These are phyloP conservation scores for Vulpes vulpes DNA, from an alignment of 2,113 vertebrate species.

Conservation along the genomic window DNA sequence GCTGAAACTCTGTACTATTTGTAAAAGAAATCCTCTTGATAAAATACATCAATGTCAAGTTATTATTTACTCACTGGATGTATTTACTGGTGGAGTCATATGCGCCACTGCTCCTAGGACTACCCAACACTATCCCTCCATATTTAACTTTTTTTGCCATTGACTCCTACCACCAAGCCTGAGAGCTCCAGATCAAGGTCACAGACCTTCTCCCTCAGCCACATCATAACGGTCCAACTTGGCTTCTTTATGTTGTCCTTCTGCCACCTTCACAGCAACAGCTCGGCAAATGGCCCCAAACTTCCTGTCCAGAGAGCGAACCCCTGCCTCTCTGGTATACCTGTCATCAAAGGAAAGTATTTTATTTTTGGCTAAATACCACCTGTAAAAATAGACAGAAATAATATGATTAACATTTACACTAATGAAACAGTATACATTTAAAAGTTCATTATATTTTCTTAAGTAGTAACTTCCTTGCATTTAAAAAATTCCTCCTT, in stretches of 20 bases:
- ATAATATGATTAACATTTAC: background rate
- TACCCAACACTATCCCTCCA: background rate
- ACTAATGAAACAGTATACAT: background rate
- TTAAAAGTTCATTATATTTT: background rate
- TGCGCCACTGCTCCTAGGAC: background rate
- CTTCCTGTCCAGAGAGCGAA: conserved; percentile 97
- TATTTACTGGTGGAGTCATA: background rate
- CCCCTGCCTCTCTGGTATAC: conserved; percentile 97
- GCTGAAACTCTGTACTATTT: background rate
- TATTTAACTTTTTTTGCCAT: rapidly evolving
- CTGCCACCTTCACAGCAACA: conserved; percentile 97
- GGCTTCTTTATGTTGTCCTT: conserved; percentile 91
- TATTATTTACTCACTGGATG: background rate
- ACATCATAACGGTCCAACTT: conserved; percentile 85
- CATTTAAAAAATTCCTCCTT: background rate
- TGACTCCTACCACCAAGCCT: rapidly evolving
- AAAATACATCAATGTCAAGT: background rate
- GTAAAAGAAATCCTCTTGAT: background rate
- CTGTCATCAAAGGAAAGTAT: conserved; percentile 79
- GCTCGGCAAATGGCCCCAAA: conserved; percentile 96
- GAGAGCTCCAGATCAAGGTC: background rate
- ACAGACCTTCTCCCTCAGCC: conserved; percentile 88
- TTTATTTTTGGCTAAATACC: background rate
- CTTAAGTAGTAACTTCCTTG: background rate
- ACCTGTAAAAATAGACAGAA: background rate